Percentiles rank a stretch among this genome's conserved stretches.
Evolutionary conservation across 2,113 vertebrate species (phyloP).

Genomic region (Nycticryphes semicollaris): DNA sequence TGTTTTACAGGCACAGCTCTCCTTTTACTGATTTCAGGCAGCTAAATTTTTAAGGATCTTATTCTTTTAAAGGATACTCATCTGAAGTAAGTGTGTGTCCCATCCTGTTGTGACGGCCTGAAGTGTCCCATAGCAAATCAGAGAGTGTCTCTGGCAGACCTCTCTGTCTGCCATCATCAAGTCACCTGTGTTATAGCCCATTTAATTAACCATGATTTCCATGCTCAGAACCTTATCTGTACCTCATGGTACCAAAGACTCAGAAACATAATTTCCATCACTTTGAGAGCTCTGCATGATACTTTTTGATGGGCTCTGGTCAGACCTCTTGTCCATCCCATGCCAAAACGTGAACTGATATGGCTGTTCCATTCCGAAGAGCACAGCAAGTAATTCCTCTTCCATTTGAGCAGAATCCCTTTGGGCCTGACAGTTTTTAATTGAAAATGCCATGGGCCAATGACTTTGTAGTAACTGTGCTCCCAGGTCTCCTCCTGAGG

Average conservation of each 20-base stretch:
- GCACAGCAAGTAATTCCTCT: slow-evolving; percentile 1
- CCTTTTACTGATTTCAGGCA: neutral
- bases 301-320: neutral
- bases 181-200: neutral
- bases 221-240: neutral
- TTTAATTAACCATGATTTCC: neutral
- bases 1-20: neutral
- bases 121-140: neutral
- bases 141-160: neutral
- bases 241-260: neutral
- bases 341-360: neutral
- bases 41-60: neutral
- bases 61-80: neutral
- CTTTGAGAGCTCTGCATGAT: neutral
- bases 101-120: neutral
- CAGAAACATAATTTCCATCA: neutral
- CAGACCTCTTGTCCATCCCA: neutral
- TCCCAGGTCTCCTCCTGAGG: slow-evolving; percentile 18
- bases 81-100: neutral
- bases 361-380: neutral
- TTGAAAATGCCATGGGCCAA: slow-evolving; percentile 50
- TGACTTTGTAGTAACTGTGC: slow-evolving; percentile 36
- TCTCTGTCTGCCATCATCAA: neutral
- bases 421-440: slow-evolving; percentile 32
- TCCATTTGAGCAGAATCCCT: neutral